Percentiles rank a stretch among this genome's conserved stretches.
Evolutionary conservation across 1,140 invertebrate genomes (phyloP).

Genomic region (Heliconius hewitsoni): DNA sequence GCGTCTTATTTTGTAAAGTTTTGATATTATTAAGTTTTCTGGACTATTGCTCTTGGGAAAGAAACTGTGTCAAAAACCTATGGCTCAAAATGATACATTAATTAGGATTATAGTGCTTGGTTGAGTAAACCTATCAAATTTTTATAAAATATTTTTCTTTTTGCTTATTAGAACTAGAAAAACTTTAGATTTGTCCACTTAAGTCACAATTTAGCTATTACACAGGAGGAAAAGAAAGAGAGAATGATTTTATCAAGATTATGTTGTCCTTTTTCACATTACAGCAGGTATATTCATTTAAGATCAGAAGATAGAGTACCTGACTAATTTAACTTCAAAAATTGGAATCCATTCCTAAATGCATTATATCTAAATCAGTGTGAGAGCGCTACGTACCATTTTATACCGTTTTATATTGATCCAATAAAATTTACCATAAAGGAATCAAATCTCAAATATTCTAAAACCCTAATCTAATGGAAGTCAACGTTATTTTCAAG

Average conservation of each 20-base stretch:
- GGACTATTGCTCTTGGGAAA: background rate
- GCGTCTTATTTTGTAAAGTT: background rate
- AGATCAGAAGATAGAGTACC: no score
- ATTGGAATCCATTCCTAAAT: background rate
- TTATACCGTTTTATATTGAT: background rate
- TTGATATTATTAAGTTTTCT: background rate
- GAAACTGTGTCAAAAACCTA: background rate
- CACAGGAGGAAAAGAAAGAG: background rate
- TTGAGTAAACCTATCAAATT: no score
- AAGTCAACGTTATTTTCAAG: conserved; percentile 46
- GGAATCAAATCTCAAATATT: conserved; percentile 36
- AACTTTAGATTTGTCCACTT: no score
- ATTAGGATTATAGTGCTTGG: no score
- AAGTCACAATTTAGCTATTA: background rate
- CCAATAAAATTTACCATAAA: conserved; percentile 25
- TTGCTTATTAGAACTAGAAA: no score
- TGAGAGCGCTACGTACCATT: background rate
- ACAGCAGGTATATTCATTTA: no score
- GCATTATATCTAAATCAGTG: background rate
- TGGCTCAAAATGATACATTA: background rate
- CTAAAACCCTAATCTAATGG: conserved; percentile 55
- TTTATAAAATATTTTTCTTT: no score
- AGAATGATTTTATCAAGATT: no score
- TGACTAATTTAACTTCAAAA: no score
- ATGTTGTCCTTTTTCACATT: no score